A percentile compares a stretch with the other conserved stretches of the same genome.
Evolutionary conservation across 2,797 vertebrate genomes (phyloP).

Genomic region (Rhyacichthys aspro): DNA sequence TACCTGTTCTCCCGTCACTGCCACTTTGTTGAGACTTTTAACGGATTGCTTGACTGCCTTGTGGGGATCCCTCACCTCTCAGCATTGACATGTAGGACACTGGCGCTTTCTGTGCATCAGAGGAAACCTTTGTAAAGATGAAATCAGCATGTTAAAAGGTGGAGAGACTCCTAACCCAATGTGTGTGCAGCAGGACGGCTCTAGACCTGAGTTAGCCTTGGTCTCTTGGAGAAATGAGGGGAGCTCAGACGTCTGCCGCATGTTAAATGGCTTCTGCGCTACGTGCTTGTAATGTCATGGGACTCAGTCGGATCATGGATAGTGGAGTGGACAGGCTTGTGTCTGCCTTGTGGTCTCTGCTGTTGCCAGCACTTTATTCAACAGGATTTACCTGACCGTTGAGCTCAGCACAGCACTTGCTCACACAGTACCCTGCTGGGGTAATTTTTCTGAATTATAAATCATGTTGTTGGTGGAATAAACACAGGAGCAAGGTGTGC

Average conservation of each 20-base stretch:
- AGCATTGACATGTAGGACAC: conserved; percentile 5
- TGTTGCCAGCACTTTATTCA: conserved; percentile 7
- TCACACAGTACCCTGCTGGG: not conserved
- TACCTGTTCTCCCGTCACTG: conserved; percentile 14
- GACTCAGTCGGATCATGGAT: conserved; percentile 11
- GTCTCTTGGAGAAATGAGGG: conserved; percentile 8
- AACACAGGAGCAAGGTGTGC: not conserved
- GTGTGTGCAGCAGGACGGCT: conserved; percentile 8
- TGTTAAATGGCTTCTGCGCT: conserved; percentile 23
- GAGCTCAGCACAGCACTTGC: not conserved
- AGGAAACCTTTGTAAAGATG: conserved; percentile 11
- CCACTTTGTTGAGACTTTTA: conserved; percentile 29
- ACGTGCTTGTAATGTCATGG: conserved; percentile 14
- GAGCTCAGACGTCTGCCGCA: conserved; percentile 9
- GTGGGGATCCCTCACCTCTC: conserved; percentile 12
- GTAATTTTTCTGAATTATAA: conserved; percentile 2
- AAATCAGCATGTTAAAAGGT: conserved; percentile 6
- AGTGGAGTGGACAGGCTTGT: conserved; percentile 9
- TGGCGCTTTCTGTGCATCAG: not conserved
- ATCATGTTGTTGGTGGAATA: conserved; percentile 8
- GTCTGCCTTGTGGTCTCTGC: conserved; percentile 3
- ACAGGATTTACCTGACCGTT: conserved; percentile 11
- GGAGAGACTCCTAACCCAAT: conserved; percentile 7
- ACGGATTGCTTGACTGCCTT: conserved; percentile 26
- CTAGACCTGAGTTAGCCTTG: conserved; percentile 8